Base-by-base conservation (phyloP, 2,888 invertebrate genomes). In the Lamellibrachia satsuma region DNA sequence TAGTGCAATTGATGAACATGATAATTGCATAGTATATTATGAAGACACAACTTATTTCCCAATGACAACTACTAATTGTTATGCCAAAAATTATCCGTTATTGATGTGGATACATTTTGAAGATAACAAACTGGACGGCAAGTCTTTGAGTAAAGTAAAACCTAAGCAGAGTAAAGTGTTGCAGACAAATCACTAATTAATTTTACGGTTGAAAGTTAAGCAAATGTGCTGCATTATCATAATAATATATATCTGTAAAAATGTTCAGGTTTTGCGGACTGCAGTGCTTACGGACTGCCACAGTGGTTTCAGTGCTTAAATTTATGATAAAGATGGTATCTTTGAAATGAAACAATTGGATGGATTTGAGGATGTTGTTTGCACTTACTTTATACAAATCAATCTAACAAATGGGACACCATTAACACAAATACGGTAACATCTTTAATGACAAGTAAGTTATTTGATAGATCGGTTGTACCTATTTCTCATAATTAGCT, bases 1-100 rank as follows among this genome's bases (percentile, higher is more conserved):
- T 57, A 75, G 75, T 75, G 75, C 75, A 75, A 75, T 75, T 75
- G 75, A 75, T 75, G 75, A 75, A 75, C 75, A 75, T 75, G 75
- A 75, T n/a, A 75, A 22, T 75, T 75, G 75, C 75, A 39, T 75
- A 75, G 75, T 75, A 55, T 55, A 9, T 3, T 55, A 55, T 55
- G 7, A 1, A 9, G 8, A 55, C 8, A 55, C 55, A 55, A 9
- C 9, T 55, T 75, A 75, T 75, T 75, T 75, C n/a, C 75, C 15
- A 75, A 75, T 22, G 6, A 22, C 75, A 75, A 75, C 22, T 22
- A 75, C 15, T n/a, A 75, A 22, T 75, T 75, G n/a, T 75, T 15
- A 39, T 39, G 39, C 39, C n/a, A 75, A 75, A 11, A 9, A 55
- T 55, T 9, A 9, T 55, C 55, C 7, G 55, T 55, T 22, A 3